Evolutionary conservation across 2,888 invertebrate species (phyloP), one percentile per base, ranked within the genome.

Genomic region (Sarcophaga variegata): DNA sequence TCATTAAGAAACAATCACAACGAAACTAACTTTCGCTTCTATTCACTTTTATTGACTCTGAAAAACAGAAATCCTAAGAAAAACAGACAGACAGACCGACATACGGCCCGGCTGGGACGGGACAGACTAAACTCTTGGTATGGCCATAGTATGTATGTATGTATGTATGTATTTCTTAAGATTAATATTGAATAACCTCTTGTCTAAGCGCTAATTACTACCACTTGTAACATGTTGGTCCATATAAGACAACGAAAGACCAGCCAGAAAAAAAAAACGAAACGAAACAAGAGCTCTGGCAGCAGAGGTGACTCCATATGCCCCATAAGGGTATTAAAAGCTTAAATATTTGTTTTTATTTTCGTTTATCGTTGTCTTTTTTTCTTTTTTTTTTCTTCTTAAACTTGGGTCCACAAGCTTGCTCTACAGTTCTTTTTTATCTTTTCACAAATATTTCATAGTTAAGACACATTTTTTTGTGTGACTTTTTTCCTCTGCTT

Each of bases 151-250:
- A 59, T 14, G 66, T 22, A 22, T 22, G 22, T 6, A 37, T 78
- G 66, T 71, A 69, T 71, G 64, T 12, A 37, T 67, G 83, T 71
- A 70, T 81, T 45, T 82, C 27, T 79, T 71, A 12, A 82, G 87
- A 84, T 87, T 87, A 84, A 84, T 87, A 87, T 87, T 87, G 76
- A 87, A 84, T 87, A 87, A 87, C 84, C 81, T 76, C 84, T 66
- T 81, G 84, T 84, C 84, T 75, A 84, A 87, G 87, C 87, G 87
- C 84, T 87, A 87, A 87, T 87, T 87, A 87, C 87, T 84, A 87
- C 72, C 77, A 83, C 83, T 75, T 80, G 83, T 80, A 84, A 79
- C 75, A 79, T 75, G 74, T 79, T 83, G 79, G 66, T 66, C 71
- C 54, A 79, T 27, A 78, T 79, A 76, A 70, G 71, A 67, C 11